Evolutionary conservation across 2,113 vertebrate genomes (phyloP).

Genomic region (Cromileptes altivelis): DNA sequence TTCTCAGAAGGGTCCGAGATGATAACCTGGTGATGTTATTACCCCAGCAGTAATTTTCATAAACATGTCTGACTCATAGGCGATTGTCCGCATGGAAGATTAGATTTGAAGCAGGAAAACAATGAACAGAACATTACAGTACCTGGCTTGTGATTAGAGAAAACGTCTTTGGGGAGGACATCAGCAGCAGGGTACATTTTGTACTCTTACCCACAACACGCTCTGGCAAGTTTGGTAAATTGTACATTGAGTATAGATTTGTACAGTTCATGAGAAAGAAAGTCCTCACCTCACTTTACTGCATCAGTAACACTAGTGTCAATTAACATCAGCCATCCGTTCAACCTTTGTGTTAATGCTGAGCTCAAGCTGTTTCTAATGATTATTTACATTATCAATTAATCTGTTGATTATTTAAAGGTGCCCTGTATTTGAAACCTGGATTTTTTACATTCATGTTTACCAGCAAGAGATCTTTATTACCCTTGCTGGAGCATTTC

Average conservation of each 20-base stretch:
- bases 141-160: slow-evolving; percentile 68
- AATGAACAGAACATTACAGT: slow-evolving; percentile 74
- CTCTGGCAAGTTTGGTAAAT: slow-evolving; percentile 22
- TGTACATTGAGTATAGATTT: slow-evolving; percentile 9
- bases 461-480: not conserved
- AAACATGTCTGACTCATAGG: slow-evolving; percentile 70
- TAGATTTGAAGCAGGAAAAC: slow-evolving; percentile 73
- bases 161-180: slow-evolving; percentile 58
- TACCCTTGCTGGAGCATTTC: not conserved
- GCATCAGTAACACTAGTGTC: not conserved
- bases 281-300: not conserved
- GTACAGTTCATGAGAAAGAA: not conserved
- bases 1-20: slow-evolving; percentile 62
- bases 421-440: not conserved
- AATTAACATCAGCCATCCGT: not conserved
- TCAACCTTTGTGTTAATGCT: not conserved
- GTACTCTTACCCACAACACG: slow-evolving; percentile 39
- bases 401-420: not conserved
- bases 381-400: not conserved
- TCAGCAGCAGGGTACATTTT: slow-evolving; percentile 60
- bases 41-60: slow-evolving; percentile 67
- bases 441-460: not conserved
- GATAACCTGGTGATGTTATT: slow-evolving; percentile 67
- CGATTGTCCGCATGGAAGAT: slow-evolving; percentile 61
- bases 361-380: not conserved